Percentiles rank a stretch among this genome's conserved stretches.
phyloP scores from a whole-genome alignment of 1,140 invertebrate species.

The Meloidogyne exigua region DNA sequence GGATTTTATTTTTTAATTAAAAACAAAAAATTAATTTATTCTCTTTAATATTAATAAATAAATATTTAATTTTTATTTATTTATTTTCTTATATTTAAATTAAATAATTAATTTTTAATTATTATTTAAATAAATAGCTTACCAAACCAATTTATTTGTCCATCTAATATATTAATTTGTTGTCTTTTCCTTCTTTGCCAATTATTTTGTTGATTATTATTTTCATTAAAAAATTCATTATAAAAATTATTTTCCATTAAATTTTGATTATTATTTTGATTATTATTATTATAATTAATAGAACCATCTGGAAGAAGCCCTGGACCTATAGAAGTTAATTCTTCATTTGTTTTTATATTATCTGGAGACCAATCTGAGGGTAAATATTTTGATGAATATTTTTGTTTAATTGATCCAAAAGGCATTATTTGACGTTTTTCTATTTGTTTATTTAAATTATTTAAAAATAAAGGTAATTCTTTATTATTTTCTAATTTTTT shows the following conservation, averaged over 20 bases:
- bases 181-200: background rate
- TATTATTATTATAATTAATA: background rate
- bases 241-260: background rate
- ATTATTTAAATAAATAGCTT: background rate
- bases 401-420: background rate
- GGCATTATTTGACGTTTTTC: background rate
- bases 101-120: too few species aligned
- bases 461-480: background rate
- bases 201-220: background rate
- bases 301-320: conserved; percentile 8
- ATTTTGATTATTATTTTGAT: background rate
- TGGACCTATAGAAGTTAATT: background rate
- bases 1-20: too few species aligned
- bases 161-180: background rate
- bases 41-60: too few species aligned
- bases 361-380: background rate
- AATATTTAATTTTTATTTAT: too few species aligned
- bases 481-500: background rate
- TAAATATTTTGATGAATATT: conserved; percentile 3
- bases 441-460: background rate
- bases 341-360: background rate
- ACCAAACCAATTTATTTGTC: background rate
- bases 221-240: background rate
- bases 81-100: too few species aligned
- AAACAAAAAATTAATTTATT: too few species aligned